phyloP scores from a whole-genome alignment of 2,113 vertebrate genomes.

The Zosterops hypoxanthus region DNA sequence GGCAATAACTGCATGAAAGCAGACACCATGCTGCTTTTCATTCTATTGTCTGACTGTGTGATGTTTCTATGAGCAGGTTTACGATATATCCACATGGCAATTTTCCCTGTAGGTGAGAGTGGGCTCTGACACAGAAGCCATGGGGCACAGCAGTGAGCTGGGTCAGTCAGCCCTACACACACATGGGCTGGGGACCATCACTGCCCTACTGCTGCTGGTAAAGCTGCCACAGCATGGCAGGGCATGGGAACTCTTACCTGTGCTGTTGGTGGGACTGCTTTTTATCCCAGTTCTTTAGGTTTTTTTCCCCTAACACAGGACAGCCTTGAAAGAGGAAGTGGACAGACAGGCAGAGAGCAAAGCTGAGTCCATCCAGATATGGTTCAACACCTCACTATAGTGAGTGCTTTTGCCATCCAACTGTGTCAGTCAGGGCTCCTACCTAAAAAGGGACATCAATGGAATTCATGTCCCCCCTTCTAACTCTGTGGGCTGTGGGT shows the following conservation, averaged over 20 bases:
- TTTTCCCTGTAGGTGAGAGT: background rate
- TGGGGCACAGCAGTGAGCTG: background rate
- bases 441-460: background rate
- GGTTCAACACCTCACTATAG: background rate
- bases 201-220: background rate
- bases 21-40: background rate
- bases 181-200: background rate
- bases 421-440: background rate
- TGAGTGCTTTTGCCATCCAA: background rate
- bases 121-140: background rate
- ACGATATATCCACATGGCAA: background rate
- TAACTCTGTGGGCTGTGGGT: background rate
- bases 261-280: background rate
- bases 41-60: background rate
- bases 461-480: rapidly evolving
- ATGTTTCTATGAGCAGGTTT: background rate
- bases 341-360: background rate
- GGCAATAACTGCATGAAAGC: background rate
- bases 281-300: background rate
- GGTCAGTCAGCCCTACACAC: background rate
- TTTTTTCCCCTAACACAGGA: background rate
- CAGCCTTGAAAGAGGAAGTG: background rate
- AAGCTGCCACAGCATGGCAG: background rate
- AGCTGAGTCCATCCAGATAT: background rate
- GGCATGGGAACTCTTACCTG: background rate